Base-by-base conservation (phyloP, 2,797 vertebrate species). In the Nyctalus aviator region DNA sequence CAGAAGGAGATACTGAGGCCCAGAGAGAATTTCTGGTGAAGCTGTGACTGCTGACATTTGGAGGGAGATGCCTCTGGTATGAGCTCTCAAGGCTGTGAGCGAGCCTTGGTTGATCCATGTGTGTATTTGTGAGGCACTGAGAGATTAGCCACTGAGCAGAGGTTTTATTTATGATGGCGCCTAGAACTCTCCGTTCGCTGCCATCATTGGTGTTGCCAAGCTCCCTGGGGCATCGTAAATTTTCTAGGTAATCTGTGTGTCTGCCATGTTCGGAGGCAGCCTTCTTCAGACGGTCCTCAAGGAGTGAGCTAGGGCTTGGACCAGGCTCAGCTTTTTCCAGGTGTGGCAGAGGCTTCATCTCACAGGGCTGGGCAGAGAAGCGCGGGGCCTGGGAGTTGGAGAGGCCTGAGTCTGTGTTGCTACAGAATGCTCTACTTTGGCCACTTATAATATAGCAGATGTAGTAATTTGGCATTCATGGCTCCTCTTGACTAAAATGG, bases 121-220 rank as follows among this genome's bases (percentile, higher is more conserved):
- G 96, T 90, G 50, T 59, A 44, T 84, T 94, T 83, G 79, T 46
- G 71, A 96, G 92, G 93, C 25, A 66, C 97, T 18, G 0, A 50
- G 94, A 97, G 95, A 93, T 96, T 94, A 96, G 91, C 96, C 90
- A 59, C 93, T 9, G 66, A 88, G 95, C 84, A 87, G 91, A 91
- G 87, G 62, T 85, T 94, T 96, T 94, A 96, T 96, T 96, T 95
- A 96, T 88, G 87, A 89, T 30, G 84, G 76, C 2, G 84, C 84
- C 91, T 91, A 69, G 48, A 92, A 69, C 90, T 77, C 86, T 30
- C 86, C 13, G 27, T 57, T 27, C 2, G 27, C 35, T 3, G 35
- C 93, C 57, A 3, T 57, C 76, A 2, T 11, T 30, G 94, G 93
- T 64, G 48, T 57, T 55, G 89, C 64, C 1, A 5, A 14, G 78